Conservation (phyloP, 1,140 invertebrate species). For the Neodiprion lecontei region DNA sequence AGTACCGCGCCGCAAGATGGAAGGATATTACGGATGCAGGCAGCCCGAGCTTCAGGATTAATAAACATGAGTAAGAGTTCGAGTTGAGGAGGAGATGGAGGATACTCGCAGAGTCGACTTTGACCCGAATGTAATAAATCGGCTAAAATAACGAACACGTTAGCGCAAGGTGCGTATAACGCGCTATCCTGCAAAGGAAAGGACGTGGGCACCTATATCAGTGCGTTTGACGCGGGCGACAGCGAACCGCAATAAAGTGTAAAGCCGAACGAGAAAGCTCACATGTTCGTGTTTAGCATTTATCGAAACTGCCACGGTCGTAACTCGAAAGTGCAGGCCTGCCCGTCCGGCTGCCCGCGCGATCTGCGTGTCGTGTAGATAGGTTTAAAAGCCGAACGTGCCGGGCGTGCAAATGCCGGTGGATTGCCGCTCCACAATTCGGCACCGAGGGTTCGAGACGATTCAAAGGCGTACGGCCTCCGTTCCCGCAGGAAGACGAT, state of each 20-base stretch:
- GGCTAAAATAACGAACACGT: not conserved
- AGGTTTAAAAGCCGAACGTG: slow-evolving; percentile 61
- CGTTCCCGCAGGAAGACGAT: not conserved
- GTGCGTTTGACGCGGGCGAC: slow-evolving; percentile 14
- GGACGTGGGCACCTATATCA: not conserved
- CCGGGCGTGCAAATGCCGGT: slow-evolving; percentile 56
- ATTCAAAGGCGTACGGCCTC: not conserved
- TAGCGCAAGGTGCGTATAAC: not conserved
- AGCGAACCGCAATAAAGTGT: slow-evolving; percentile 50
- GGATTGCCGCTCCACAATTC: not conserved
- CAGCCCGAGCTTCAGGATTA: too few species aligned
- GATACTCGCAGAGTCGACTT: not conserved
- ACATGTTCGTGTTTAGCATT: slow-evolving; percentile 61
- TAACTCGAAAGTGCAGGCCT: slow-evolving; percentile 56
- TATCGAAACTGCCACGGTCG: slow-evolving; percentile 58
- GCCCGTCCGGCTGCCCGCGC: slow-evolving; percentile 23
- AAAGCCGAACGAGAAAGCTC: slow-evolving; percentile 56
- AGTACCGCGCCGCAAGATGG: too few species aligned
- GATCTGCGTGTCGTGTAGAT: slow-evolving; percentile 58
- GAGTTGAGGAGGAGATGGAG: too few species aligned
- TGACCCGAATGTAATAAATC: not conserved
- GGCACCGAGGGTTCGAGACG: not conserved
- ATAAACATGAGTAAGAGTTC: too few species aligned
- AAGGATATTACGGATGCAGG: too few species aligned
- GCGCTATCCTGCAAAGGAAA: not conserved